Conservation (phyloP, 2,113 vertebrate species). For the Lanius ludovicianus region DNA sequence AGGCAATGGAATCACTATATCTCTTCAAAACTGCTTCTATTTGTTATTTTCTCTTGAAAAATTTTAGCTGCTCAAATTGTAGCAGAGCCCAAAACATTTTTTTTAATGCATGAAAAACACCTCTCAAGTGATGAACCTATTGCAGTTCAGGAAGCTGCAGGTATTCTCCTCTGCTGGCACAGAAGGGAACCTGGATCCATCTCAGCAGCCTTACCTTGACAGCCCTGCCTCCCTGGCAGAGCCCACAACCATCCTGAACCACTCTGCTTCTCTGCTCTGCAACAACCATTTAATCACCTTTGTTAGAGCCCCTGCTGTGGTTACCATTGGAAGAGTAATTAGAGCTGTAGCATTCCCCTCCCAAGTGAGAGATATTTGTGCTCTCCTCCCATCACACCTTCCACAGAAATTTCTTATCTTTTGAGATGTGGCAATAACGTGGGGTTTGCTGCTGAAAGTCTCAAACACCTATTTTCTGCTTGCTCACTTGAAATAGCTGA, state of each 20-base stretch:
- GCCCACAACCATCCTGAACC: background rate
- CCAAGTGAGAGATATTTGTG: background rate
- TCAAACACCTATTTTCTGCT: background rate
- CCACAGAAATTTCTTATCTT: background rate
- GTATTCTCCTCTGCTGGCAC: background rate
- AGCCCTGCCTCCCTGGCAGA: background rate
- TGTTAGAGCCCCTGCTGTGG: background rate
- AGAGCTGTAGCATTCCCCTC: background rate
- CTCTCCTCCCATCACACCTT: background rate
- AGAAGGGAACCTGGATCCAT: background rate
- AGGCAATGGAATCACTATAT: background rate
- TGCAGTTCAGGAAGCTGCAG: background rate
- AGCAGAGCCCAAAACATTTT: background rate
- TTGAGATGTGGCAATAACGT: fast-evolving
- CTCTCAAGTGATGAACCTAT: background rate
- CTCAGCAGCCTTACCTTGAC: background rate
- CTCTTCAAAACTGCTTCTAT: background rate
- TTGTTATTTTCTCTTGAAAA: background rate
- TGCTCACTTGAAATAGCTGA: background rate
- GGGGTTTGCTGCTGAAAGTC: background rate
- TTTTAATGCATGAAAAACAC: background rate
- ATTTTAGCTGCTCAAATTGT: background rate
- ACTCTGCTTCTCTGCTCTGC: background rate
- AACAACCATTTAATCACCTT: background rate
- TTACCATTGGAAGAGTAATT: background rate